Base-by-base conservation (phyloP, 2,888 invertebrate species). In the Seira ritae region DNA sequence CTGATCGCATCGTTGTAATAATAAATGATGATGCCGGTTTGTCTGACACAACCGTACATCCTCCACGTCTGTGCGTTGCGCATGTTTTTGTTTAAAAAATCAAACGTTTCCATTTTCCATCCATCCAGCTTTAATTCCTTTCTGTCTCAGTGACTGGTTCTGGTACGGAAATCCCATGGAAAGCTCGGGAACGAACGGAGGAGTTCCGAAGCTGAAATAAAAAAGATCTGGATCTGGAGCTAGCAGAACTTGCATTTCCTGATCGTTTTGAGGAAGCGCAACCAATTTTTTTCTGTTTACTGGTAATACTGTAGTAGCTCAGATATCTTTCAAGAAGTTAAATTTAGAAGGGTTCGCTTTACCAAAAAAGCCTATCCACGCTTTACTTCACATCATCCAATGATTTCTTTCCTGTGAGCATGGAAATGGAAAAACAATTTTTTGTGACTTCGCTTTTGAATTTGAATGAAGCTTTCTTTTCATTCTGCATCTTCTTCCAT, bases 281-380 rank as follows among this genome's bases (percentile, higher is more conserved):
- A 8, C 6, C 12, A 60, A 60, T 3, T 60, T 60, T 3, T n/a
- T 4, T 42, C 6, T 12, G 12, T 4, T 42, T 12, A 42, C 15
- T 17, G 60, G n/a, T 8, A 8, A 60, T n/a, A 17, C n/a, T 8
- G n/a, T 4, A 10, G 60, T 12, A 60, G 4, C 60, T 4, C n/a
- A 60, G 12, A 60, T 17, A n/a, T 60, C n/a, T 60, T 60, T 60
- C 3, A 60, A n/a, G n/a, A 73, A 80, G 79, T 80, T 80, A 80
- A 80, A 73, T 80, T 80, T 80, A 80, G 79, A 73, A 80, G 73
- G 72, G 73, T 73, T 80, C 46, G 31, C 12, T 73, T 79, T 77
- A 8, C 60, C 60, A 60, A n/a, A 60, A 60, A n/a, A 60, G n/a
- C 60, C 60, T 60, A 10, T 60, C 12, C 60, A 60, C 60, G n/a